These are phyloP conservation scores for Halcyon leucocephala DNA, from an alignment of 2,797 vertebrate genomes.

Conservation along the genomic window DNA sequence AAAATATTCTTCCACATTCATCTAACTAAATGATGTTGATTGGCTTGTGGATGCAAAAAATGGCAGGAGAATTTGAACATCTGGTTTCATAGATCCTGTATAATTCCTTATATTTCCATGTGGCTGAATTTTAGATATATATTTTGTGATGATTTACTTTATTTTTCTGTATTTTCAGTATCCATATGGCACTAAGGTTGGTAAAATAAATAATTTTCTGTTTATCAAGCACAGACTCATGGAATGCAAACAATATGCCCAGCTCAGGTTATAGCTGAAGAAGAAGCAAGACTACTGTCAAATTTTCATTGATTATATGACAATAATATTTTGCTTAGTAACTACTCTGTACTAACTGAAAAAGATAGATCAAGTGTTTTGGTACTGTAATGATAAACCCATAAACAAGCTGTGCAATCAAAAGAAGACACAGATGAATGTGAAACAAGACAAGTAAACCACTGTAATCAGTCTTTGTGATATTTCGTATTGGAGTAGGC, in stretches of 20 bases:
- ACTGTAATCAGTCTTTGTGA: not conserved
- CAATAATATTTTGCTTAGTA: constrained; percentile 39
- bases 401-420: not conserved
- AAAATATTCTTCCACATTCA: not conserved
- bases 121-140: not conserved
- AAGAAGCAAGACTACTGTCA: not conserved
- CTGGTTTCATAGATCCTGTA: not conserved
- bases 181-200: not conserved
- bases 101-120: not conserved
- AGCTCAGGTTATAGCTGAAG: not conserved
- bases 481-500: not conserved
- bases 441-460: not conserved
- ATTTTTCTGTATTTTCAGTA: constrained; percentile 1
- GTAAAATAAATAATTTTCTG: not conserved
- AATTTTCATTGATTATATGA: constrained; percentile 6
- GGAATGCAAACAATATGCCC: not conserved
- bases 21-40: not conserved
- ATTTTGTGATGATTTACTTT: not conserved
- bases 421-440: not conserved
- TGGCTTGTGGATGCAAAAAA: not conserved
- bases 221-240: not conserved
- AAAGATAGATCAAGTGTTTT: not conserved
- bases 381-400: not conserved
- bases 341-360: not conserved
- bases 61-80: not conserved